phyloP scores from a whole-genome alignment of 1,140 invertebrate species.

The Drosophila persimilis region DNA sequence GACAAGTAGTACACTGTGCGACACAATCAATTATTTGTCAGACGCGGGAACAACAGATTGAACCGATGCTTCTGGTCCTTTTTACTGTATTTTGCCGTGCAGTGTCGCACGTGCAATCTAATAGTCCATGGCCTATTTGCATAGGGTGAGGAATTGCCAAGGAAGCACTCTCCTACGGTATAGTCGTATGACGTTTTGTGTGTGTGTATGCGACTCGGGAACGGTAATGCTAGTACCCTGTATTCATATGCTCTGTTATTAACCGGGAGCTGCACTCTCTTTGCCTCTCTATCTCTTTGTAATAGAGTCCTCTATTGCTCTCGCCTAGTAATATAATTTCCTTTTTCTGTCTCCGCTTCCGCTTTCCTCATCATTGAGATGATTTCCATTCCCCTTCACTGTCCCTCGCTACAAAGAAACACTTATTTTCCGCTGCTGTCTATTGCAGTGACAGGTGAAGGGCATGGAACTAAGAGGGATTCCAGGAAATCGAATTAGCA shows the following conservation, averaged over 20 bases:
- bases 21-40: slow-evolving; percentile 12
- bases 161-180: too few relatives aligned
- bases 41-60: not conserved
- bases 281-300: not conserved
- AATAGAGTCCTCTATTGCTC: slow-evolving; percentile 16
- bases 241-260: slow-evolving; percentile 1
- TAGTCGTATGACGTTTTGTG: not conserved
- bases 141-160: too few relatives aligned
- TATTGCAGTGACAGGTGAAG: not conserved
- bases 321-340: slow-evolving; percentile 46
- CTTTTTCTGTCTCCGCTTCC: slow-evolving; percentile 22
- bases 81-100: not conserved
- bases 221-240: not conserved
- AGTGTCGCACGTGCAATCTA: not conserved
- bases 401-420: slow-evolving; percentile 4
- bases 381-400: not conserved
- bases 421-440: slow-evolving; percentile 5
- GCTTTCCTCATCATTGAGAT: not conserved
- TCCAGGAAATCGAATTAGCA: slow-evolving; percentile 25
- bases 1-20: slow-evolving; percentile 1
- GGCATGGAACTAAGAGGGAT: too few relatives aligned
- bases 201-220: not conserved
- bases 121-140: too few relatives aligned
- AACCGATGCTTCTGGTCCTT: not conserved
- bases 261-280: not conserved